Base-by-base conservation (phyloP, 2,888 invertebrate genomes). In the Chymomyza amoena region DNA sequence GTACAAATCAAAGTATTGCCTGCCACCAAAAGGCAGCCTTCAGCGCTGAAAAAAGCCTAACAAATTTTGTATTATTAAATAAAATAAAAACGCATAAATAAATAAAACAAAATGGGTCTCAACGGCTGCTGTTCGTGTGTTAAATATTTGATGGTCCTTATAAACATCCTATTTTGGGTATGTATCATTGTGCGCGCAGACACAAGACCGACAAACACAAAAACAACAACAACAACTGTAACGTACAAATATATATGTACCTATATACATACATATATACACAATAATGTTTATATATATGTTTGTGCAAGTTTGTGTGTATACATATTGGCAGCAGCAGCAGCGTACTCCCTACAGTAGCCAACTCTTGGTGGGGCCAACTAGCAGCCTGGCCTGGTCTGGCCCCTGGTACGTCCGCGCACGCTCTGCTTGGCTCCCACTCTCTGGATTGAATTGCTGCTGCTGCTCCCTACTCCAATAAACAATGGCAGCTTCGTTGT, bases 81-180 rank as follows among this genome's bases (percentile, higher is more conserved):
- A 16, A 60, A 28, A 32, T 32, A 32, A 61, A 60, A 39, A 32
- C 32, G 28, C 28, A 32, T 18, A 28, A 39, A 64, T 54, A 45
- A 50, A 32, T 16, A 39, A 18, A 61, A 75, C 65, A 88, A 90
- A 81, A 91, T 91, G 91, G 91, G 91, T 76, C 88, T 91, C 60
- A 90, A 89, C 80, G 91, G 91, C 72, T 91, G 91, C 83, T 91
- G 91, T 88, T 89, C 90, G 68, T 90, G 91, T 81, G 90, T 91
- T 51, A 91, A 91, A 86, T 91, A 90, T 79, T 83, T 91, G 75
- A 90, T 91, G 90, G 90, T 91, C 76, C 85, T 91, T 77, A 89
- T 91, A 81, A 91, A 91, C 84, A 84, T 91, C 73, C 84, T 90
- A 77, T 91, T 91, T 87, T 91, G 88, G 91, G 91, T 91, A 90